These are phyloP conservation scores for Lycophotia porphyrea DNA, from an alignment of 2,888 invertebrate species.

Conservation along the genomic window DNA sequence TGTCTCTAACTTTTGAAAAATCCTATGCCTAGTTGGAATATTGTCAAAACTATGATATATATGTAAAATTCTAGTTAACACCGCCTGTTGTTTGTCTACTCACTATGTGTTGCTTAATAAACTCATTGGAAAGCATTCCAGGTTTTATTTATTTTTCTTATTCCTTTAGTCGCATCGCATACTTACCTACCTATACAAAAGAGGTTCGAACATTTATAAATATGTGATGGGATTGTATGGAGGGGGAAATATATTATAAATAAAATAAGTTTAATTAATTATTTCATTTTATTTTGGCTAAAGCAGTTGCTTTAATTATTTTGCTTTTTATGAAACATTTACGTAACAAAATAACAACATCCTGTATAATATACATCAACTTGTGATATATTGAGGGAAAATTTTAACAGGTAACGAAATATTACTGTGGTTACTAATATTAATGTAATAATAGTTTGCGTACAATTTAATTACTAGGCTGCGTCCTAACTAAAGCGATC, in stretches of 20 bases:
- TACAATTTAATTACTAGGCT: not conserved
- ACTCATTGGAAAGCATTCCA: conserved; percentile 67
- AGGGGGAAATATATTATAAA: too few species aligned
- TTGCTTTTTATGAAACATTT: not conserved
- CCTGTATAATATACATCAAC: not conserved
- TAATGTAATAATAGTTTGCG: not conserved
- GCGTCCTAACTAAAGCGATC: not conserved
- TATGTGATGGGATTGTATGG: not conserved
- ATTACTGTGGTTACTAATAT: not conserved
- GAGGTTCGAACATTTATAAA: not conserved
- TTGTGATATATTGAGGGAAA: not conserved
- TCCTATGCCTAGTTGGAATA: conserved; percentile 21
- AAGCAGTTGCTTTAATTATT: not conserved
- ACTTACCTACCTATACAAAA: not conserved
- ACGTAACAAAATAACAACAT: not conserved
- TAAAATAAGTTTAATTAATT: not conserved
- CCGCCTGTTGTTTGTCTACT: conserved; percentile 69
- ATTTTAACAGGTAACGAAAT: conserved; percentile 28
- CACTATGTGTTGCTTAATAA: conserved; percentile 75
- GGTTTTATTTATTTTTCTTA: conserved; percentile 39
- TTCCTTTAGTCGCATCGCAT: not conserved
- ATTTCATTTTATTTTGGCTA: not conserved
- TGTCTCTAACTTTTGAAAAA: not conserved
- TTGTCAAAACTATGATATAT: conserved; percentile 41
- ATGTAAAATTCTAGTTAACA: conserved; percentile 61